Evolutionary conservation across 2,797 vertebrate genomes (phyloP).

Genomic region (Psittacula derbiana): DNA sequence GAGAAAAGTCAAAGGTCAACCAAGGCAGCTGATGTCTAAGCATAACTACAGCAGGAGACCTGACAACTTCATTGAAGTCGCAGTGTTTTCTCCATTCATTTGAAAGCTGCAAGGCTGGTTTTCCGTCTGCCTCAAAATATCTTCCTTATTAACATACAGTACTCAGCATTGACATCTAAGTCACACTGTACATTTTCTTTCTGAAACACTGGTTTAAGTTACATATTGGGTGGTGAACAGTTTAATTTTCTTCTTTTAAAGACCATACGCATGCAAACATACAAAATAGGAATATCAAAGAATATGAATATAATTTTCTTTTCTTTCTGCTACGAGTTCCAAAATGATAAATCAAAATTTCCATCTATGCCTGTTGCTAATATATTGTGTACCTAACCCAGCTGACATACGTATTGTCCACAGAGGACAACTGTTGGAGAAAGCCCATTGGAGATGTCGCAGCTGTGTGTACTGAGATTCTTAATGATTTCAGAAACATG

Average conservation of each 20-base stretch:
- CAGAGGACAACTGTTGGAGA: not conserved
- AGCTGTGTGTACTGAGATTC: not conserved
- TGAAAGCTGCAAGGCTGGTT: not conserved
- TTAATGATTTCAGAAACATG: not conserved
- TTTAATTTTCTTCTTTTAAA: not conserved
- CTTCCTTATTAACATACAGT: not conserved
- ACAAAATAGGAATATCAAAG: not conserved
- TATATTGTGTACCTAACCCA: not conserved
- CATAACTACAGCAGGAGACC: conserved; percentile 70
- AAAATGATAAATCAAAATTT: not conserved
- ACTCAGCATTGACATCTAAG: not conserved
- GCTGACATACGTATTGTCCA: not conserved
- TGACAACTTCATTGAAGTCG: not conserved
- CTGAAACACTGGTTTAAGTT: not conserved
- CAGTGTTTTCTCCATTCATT: not conserved
- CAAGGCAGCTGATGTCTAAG: conserved; percentile 79
- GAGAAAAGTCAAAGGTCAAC: conserved; percentile 75
- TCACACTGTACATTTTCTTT: not conserved
- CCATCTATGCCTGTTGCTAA: not conserved
- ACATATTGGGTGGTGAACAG: not conserved
- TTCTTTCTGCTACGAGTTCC: not conserved
- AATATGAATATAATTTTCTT: not conserved
- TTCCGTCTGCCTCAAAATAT: not conserved
- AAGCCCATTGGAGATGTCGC: accelerated
- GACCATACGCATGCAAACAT: not conserved